Evolutionary conservation across 2,888 invertebrate genomes (phyloP), one percentile per base, ranked within the genome.

Genomic region (Bombylius major): DNA sequence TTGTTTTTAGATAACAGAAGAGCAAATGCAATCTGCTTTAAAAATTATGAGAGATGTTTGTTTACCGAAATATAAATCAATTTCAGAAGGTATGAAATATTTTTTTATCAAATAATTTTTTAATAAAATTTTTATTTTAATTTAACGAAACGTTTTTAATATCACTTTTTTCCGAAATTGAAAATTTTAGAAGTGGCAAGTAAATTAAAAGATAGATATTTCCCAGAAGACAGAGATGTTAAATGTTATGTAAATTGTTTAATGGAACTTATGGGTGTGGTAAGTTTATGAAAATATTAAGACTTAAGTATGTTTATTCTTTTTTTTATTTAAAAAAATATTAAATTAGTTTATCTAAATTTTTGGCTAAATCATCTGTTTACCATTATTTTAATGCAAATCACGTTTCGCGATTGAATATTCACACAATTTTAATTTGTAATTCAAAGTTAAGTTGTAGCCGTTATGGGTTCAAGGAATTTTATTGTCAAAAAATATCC

Each of bases 1-100:
- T 45, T 45, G 45, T 6, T 42, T 4, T 45, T 14, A 59, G 59
- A 53, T 58, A 34, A 60, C 61, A 5, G 51, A 73, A 71, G 79
- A 80, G 58, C 83, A 83, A 70, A 68, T 83, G 60, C 77, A 66
- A 63, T 78, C 77, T 50, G 77, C 81, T 0, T 77, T 77, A 1
- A 79, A 77, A 69, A 75, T 79, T 66, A 74, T 82, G 67, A 70
- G 81, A 59, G 81, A 80, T 65, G 69, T 77, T 1, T 83, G 83
- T 63, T 75, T 78, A 59, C 78, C 79, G 5, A 83, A 83, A 71
- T 75, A 74, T 54, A 79, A 80, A 62, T 11, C 7, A 14, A 76
- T 73, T 8, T 74, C 77, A 49, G 75, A 78, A 61, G 82, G 83
- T 83, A 69, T 8, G 34, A 39, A 39, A 44, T 13, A 44, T 44